Conservation (phyloP, 2,888 invertebrate species). For the Tipula lateralis region DNA sequence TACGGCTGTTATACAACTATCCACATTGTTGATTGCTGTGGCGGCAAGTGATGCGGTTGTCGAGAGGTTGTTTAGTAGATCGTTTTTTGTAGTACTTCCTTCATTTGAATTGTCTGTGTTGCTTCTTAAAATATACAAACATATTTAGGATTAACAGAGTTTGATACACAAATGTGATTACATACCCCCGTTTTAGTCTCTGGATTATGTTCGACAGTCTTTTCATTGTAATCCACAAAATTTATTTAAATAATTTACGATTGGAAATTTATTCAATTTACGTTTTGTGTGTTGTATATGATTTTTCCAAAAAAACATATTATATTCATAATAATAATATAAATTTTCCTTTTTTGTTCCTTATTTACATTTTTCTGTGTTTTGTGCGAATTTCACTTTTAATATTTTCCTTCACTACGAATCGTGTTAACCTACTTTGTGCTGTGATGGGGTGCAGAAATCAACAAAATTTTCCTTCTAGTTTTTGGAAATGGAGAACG, state of each 20-base stretch:
- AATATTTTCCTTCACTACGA: neutral
- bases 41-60: neutral
- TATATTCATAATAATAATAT: neutral
- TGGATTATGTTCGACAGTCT: slow-evolving; percentile 3
- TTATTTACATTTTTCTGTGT: neutral
- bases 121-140: neutral
- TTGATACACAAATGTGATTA: neutral
- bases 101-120: neutral
- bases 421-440: neutral
- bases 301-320: neutral
- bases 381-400: neutral
- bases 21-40: neutral
- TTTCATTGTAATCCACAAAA: neutral
- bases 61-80: neutral
- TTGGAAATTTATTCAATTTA: neutral
- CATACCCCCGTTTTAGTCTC: neutral
- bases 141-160: neutral
- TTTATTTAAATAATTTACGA: neutral
- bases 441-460: neutral
- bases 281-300: neutral
- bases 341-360: neutral
- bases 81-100: neutral
- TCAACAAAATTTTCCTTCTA: neutral
- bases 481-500: neutral
- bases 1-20: neutral